Evolutionary conservation across 53 echinoderm and acorn worm genomes (phyloP), one percentile per base, ranked within the genome.

Genomic region (Pentamera pediparva): DNA sequence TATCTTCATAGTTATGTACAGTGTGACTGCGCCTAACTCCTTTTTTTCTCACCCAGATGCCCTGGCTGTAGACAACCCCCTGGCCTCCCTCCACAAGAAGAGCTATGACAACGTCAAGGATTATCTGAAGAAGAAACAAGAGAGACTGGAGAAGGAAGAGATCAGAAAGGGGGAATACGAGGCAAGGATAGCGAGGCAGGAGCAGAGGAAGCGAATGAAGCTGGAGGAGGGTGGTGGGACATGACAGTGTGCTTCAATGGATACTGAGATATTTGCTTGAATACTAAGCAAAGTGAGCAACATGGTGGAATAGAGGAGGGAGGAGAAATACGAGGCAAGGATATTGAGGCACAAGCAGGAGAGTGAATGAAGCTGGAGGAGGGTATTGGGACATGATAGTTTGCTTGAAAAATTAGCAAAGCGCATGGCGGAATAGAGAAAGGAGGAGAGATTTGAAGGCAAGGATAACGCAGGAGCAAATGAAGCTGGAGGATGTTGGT

Each of bases 21-120:
- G n/a, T n/a, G n/a, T n/a, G n/a, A n/a, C n/a, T 55, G 1, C 24
- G 37, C 37, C 56, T 1, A 24, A n/a, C 21, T 48, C 32, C 55
- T 19, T 64, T 85, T 27, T 20, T 75, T 12, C 54, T 33, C 49
- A 24, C 65, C 13, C 28, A 93, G 93, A 62, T 70, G 67, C 89
- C 20, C 52, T 77, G 25, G 54, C 78, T 12, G 72, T 75, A 30
- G 83, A 77, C 30, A 76, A 70, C 50, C 63, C 73, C 21, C 84
- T 83, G 21, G 40, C 29, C 12, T 78, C 62, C 11, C 85, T 94
- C 0, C 90, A 90, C 78, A 94, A 94, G 83, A 90, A 70, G 27
- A 74, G 51, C 41, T 87, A 79, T 57, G 85, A 94, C 78, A 90
- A 94, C 47, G 61, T 85, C 58, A 57, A 75, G 13, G 79, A 77